Base-by-base conservation (phyloP, 2,113 vertebrate genomes). In the Psammodynastes pulverulentus region DNA sequence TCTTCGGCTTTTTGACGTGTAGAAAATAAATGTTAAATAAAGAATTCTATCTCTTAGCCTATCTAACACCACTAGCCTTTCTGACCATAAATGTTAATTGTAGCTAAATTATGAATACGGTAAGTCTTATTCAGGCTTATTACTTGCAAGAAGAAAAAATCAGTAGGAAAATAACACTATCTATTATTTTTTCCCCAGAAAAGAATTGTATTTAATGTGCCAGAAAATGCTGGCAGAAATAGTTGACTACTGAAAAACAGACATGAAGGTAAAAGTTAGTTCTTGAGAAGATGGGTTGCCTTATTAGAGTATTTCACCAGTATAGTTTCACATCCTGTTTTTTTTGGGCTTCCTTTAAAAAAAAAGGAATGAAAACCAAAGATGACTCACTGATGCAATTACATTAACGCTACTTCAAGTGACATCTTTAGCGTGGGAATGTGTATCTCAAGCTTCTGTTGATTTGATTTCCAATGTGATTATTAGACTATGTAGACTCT, bases 111-210 rank as follows among this genome's bases (percentile, higher is more conserved):
- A 2, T 24, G 24, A 23, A 19, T 10, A n/a, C n/a, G n/a, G n/a
- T n/a, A 49, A 49, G 53, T 13, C 9, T 45, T 56, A 54, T 54
- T 56, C 23, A 88, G 21, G 9, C 34, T 54, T 54, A 56, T 94
- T 94, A 92, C 43, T 89, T 91, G 86, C 89, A 95, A 88, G 90
- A 85, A 90, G 62, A 53, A 53, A 92, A 58, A 93, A 29, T 39
- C 53, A 79, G 87, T 29, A 84, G 89, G 88, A 23, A 87, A 92
- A 79, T 39, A 67, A 34, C 12, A 21, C 1, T 79, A 7, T 39
- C 26, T 79, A 43, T 79, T 29, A 12, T 48, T 62, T 43, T 79
- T 23, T 3, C 3, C 2, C 12, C 7, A 79, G 17, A 79, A 79
- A 79, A 79, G 17, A 79, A 79, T 79, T 21, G 34, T 43, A 43